A percentile compares a stretch with the other conserved stretches of the same genome.
Conservation (phyloP, 2,888 invertebrate genomes). For the Cataglyphis altisquamis region DNA sequence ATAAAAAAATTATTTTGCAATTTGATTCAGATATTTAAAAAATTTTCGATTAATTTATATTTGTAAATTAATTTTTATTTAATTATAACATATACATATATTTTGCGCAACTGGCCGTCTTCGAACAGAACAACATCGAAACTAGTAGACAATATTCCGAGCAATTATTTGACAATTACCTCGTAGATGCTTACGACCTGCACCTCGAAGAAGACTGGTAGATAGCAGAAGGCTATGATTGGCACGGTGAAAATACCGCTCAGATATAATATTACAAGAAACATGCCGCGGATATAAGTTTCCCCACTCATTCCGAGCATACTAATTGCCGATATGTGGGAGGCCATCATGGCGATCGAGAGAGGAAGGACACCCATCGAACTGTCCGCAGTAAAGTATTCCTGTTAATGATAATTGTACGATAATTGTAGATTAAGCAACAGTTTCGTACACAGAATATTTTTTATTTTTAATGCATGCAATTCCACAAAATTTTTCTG, state of each 20-base stretch:
- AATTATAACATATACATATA: background rate
- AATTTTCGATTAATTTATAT: background rate
- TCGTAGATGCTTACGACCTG: conserved; percentile 96
- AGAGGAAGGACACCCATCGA: conserved; percentile 94
- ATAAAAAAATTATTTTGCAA: background rate
- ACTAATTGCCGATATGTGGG: conserved; percentile 96
- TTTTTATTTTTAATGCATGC: background rate
- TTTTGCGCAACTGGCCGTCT: background rate
- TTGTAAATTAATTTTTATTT: conserved; percentile 4
- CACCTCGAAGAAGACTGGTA: conserved; percentile 95
- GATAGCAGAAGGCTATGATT: conserved; percentile 91
- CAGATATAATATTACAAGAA: conserved; percentile 92
- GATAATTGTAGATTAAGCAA: conserved; percentile 16
- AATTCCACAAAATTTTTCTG: background rate
- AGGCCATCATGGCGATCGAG: conserved; percentile 96
- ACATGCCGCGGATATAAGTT: conserved; percentile 94
- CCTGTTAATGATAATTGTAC: conserved; percentile 86
- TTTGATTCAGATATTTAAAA: background rate
- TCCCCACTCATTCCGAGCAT: conserved; percentile 96
- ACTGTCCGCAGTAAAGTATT: conserved; percentile 93
- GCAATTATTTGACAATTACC: conserved; percentile 85
- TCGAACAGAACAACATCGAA: background rate
- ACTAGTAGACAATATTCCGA: conserved; percentile 19
- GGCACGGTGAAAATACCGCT: conserved; percentile 93
- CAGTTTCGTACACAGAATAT: background rate